These are phyloP conservation scores for Clarias batrachus DNA, from an alignment of 2,113 vertebrate genomes.

Conservation along the genomic window DNA sequence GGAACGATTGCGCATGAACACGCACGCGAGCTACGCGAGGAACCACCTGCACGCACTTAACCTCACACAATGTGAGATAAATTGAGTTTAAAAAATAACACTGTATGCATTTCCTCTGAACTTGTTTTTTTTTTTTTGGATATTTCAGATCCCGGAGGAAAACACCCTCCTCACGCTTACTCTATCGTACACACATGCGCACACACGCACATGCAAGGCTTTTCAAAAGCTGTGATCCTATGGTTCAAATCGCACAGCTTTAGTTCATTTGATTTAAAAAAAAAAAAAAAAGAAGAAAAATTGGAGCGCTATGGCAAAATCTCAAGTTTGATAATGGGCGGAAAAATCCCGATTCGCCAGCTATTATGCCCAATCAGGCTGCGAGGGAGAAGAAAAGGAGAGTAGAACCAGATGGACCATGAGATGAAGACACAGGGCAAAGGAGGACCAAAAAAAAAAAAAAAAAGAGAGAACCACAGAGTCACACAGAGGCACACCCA, in stretches of 20 bases:
- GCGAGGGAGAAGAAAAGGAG: conserved; percentile 4
- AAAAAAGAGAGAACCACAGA: conserved; percentile 5
- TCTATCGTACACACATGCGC: background rate
- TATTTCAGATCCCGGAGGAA: background rate
- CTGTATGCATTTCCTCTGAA: conserved; percentile 8
- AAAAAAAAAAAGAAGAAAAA: conserved; percentile 14
- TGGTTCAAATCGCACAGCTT: conserved; percentile 40
- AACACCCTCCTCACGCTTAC: background rate
- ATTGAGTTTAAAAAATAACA: conserved; percentile 5
- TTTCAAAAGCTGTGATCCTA: background rate
- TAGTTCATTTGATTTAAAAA: conserved; percentile 50
- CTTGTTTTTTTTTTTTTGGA: background rate
- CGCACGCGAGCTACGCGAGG: background rate
- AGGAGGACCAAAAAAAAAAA: conserved; percentile 18
- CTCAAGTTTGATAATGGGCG: conserved; percentile 55
- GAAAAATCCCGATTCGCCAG: conserved; percentile 54
- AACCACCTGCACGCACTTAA: conserved; percentile 17
- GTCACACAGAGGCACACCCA: conserved; percentile 2
- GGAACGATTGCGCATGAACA: conserved; percentile 11
- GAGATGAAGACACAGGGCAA: conserved; percentile 26
- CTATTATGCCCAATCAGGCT: conserved; percentile 58
- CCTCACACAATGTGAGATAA: conserved; percentile 62
- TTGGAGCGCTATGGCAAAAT: conserved; percentile 47
- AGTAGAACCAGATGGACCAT: conserved; percentile 54
- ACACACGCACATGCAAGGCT: background rate